phyloP scores from a whole-genome alignment of 2,888 invertebrate species.

The Tetheella fluctuosa region DNA sequence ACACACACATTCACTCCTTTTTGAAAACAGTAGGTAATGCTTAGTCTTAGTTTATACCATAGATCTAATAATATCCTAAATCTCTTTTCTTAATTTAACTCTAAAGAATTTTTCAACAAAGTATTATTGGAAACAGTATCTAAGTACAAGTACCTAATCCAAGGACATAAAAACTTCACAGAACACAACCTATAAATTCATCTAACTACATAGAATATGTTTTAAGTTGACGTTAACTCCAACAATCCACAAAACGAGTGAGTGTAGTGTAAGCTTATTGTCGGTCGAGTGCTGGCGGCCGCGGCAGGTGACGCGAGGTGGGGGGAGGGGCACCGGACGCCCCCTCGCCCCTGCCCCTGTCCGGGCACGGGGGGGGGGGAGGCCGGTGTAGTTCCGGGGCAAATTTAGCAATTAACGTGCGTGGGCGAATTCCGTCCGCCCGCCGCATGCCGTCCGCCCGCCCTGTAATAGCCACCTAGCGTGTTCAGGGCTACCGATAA shows the following conservation, averaged over 20 bases:
- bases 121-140: no score
- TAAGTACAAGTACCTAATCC: no score
- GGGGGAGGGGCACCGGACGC: constrained; percentile 10
- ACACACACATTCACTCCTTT: no score
- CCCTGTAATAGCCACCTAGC: constrained; percentile 59
- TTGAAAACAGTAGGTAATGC: no score
- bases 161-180: no score
- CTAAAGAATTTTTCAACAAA: no score
- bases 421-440: constrained; percentile 53
- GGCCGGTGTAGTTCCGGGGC: constrained; percentile 37
- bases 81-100: no score
- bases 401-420: constrained; percentile 77
- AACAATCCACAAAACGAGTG: not conserved
- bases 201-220: no score
- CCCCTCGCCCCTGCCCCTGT: constrained; percentile 18
- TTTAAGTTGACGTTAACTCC: constrained; percentile 13
- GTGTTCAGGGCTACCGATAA: constrained; percentile 27
- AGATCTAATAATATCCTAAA: no score
- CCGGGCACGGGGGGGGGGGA: constrained; percentile 19
- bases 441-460: constrained; percentile 26
- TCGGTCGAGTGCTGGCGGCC: constrained; percentile 26
- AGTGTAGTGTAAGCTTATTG: constrained; percentile 10
- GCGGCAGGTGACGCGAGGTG: constrained; percentile 46
- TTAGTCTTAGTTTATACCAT: no score
- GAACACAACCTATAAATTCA: no score